These are phyloP conservation scores for Drosophila anomelani DNA, from an alignment of 2,888 invertebrate species.

Conservation along the genomic window DNA sequence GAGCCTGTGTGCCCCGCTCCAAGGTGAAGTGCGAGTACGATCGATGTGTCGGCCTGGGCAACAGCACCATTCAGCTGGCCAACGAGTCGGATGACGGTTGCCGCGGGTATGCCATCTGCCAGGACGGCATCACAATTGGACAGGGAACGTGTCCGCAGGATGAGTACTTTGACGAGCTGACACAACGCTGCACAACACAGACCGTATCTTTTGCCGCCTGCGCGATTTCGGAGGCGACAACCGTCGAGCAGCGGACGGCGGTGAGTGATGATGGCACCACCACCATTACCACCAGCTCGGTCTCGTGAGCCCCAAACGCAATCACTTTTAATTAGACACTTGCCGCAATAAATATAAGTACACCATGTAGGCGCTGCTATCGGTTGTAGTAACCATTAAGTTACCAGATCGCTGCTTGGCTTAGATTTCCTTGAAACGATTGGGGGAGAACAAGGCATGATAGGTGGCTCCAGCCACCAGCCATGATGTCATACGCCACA, in stretches of 20 bases:
- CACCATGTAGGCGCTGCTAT: conserved; percentile 19
- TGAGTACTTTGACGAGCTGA: conserved; percentile 76
- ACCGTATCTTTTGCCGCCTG: conserved; percentile 74
- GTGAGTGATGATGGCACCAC: conserved; percentile 45
- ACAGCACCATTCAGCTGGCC: conserved; percentile 69
- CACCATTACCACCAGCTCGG: conserved; percentile 12
- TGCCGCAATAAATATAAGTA: conserved; percentile 33
- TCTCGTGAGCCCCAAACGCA: conserved; percentile 17
- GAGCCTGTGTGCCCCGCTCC: conserved; percentile 73
- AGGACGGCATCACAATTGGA: conserved; percentile 72
- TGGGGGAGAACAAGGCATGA: conserved; percentile 1
- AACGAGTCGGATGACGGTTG: conserved; percentile 77
- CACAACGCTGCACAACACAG: conserved; percentile 72
- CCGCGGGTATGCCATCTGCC: conserved; percentile 75
- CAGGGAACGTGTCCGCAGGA: conserved; percentile 66
- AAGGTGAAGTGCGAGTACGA: conserved; percentile 65
- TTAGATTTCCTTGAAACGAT: conserved; percentile 41
- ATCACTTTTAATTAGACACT: conserved; percentile 49
- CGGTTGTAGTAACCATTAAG: conserved; percentile 24
- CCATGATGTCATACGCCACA: conserved; percentile 30
- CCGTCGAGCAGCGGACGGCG: conserved; percentile 15
- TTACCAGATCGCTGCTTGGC: conserved; percentile 18
- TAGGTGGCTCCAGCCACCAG: conserved; percentile 2
- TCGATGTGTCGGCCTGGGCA: conserved; percentile 77
- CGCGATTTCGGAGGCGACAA: conserved; percentile 41